These are phyloP conservation scores for Drosophila helvetica DNA, from an alignment of 2,888 invertebrate genomes.

Conservation along the genomic window DNA sequence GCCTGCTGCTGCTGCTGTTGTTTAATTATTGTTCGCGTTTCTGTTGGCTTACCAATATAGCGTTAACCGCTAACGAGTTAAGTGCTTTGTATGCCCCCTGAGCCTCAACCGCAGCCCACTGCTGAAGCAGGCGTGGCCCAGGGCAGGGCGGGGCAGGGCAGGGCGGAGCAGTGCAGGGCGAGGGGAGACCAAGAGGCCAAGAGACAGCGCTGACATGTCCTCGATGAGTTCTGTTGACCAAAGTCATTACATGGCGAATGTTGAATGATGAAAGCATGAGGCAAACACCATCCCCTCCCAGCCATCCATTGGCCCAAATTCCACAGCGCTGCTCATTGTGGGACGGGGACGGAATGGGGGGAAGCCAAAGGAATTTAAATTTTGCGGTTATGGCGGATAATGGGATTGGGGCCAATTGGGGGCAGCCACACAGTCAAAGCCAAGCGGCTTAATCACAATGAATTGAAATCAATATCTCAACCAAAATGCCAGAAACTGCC, in stretches of 20 bases:
- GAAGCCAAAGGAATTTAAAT: constrained; percentile 33
- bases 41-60: constrained; percentile 70
- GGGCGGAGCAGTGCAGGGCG: neutral
- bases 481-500: too few species aligned
- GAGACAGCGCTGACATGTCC: constrained; percentile 55
- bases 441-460: neutral
- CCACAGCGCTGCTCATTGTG: constrained; percentile 42
- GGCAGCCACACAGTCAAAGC: neutral
- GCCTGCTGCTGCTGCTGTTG: constrained; percentile 45
- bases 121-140: constrained; percentile 16
- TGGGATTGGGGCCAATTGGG: constrained; percentile 25
- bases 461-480: neutral
- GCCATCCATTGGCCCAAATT: constrained; percentile 51
- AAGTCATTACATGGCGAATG: constrained; percentile 67
- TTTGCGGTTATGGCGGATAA: constrained; percentile 37
- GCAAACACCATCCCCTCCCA: neutral
- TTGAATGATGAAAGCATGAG: constrained; percentile 40
- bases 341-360: constrained; percentile 19
- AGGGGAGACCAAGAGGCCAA: constrained; percentile 4
- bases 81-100: constrained; percentile 71
- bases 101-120: constrained; percentile 60
- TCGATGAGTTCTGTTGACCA: constrained; percentile 77
- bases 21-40: constrained; percentile 70
- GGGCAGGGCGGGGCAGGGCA: neutral
- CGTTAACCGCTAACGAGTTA: constrained; percentile 78